These are phyloP conservation scores for Acipenser transmontanus DNA, from an alignment of 2,797 vertebrate species.

Conservation along the genomic window DNA sequence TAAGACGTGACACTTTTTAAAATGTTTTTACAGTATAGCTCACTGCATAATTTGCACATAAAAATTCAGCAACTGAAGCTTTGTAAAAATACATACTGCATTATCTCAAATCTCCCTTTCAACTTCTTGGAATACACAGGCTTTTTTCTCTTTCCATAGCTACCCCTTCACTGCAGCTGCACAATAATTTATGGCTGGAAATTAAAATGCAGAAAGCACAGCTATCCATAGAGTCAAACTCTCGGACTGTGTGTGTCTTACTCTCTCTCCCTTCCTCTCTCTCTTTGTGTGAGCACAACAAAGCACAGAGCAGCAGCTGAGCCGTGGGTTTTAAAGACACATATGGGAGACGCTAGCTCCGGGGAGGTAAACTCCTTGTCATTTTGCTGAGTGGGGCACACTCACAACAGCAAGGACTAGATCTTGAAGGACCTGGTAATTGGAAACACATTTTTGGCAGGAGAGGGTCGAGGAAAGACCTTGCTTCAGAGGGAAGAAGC, in stretches of 20 bases:
- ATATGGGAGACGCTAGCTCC: neutral
- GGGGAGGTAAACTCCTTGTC: neutral
- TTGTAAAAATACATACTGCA: no score
- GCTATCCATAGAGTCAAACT: slow-evolving; percentile 7
- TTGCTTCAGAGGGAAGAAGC: no score
- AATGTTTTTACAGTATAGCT: no score
- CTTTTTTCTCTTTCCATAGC: slow-evolving; percentile 1
- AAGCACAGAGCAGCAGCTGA: slow-evolving; percentile 11
- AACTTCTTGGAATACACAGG: no score
- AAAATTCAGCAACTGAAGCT: no score
- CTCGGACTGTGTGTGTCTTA: neutral
- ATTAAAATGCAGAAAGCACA: slow-evolving; percentile 12
- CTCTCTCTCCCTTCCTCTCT: slow-evolving; percentile 1
- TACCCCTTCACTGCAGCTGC: slow-evolving; percentile 1
- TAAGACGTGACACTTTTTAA: no score
- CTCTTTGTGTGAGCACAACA: neutral
- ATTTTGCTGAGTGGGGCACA: slow-evolving; percentile 4
- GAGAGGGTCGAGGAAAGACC: neutral
- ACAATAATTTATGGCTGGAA: slow-evolving; percentile 14
- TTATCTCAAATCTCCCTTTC: no score
- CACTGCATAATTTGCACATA: no score
- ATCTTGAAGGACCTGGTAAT: neutral
- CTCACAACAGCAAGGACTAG: slow-evolving; percentile 1
- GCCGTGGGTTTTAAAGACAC: neutral
- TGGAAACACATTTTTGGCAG: neutral